A percentile compares a stretch with the other conserved stretches of the same genome.
Conservation (phyloP, 2,113 vertebrate species). For the Sinosuthora webbiana region DNA sequence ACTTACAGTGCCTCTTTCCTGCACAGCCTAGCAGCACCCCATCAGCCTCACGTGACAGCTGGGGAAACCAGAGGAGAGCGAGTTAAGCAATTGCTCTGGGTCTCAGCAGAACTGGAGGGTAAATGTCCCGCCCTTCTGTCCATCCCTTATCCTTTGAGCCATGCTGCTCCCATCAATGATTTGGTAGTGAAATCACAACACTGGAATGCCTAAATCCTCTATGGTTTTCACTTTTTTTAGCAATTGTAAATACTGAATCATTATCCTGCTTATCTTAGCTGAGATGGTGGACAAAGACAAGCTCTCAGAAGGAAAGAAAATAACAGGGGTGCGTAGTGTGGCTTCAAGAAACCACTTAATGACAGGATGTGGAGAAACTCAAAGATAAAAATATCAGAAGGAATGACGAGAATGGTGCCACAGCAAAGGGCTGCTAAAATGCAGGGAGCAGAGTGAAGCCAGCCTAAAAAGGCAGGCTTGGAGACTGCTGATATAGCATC, state of each 20-base stretch:
- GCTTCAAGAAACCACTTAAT: slow-evolving; percentile 47
- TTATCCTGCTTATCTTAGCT: slow-evolving; percentile 23
- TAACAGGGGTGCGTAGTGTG: slow-evolving; percentile 21
- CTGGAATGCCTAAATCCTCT: slow-evolving; percentile 13
- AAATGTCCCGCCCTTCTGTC: neutral
- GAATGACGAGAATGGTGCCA: slow-evolving; percentile 31
- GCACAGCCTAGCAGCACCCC: neutral
- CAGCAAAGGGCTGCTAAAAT: slow-evolving; percentile 4
- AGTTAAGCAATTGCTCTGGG: neutral
- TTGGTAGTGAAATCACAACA: slow-evolving; percentile 23
- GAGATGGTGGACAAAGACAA: slow-evolving; percentile 19
- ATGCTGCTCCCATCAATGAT: neutral
- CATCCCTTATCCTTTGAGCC: neutral
- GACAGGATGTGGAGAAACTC: slow-evolving; percentile 56
- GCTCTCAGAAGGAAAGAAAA: slow-evolving; percentile 27
- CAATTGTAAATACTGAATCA: slow-evolving; percentile 13
- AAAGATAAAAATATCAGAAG: slow-evolving; percentile 59
- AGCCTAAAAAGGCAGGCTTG: neutral
- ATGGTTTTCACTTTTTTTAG: slow-evolving; percentile 5
- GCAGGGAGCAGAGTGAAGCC: neutral
- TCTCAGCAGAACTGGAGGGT: neutral
- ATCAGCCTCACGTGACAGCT: neutral
- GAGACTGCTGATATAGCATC: neutral
- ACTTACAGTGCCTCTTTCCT: neutral
- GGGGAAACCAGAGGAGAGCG: neutral